Evolutionary conservation across 2,797 vertebrate genomes (phyloP).

Genomic region (Rhynchonycteris naso): DNA sequence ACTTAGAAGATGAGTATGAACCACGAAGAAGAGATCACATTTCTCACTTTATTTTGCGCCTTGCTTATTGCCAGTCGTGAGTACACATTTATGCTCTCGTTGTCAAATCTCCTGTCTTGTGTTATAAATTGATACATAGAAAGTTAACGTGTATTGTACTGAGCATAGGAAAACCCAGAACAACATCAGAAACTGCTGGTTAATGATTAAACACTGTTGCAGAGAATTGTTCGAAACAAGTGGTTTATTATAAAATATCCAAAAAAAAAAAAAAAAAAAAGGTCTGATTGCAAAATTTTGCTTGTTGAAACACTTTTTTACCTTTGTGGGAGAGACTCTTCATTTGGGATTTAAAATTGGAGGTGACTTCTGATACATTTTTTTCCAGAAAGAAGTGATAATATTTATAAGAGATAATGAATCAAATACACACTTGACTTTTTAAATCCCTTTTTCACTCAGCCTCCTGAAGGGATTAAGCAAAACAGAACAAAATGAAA

Average conservation of each 20-base stretch:
- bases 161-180: not conserved
- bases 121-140: not conserved
- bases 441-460: no score
- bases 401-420: constrained; percentile 39
- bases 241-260: constrained; percentile 5
- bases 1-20: constrained; percentile 88
- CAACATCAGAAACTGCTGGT: not conserved
- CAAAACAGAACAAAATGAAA: no score
- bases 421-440: not conserved
- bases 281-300: constrained; percentile 19
- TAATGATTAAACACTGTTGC: not conserved
- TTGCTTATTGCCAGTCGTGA: constrained; percentile 99
- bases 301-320: not conserved
- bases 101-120: not conserved
- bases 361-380: not conserved
- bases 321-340: not conserved
- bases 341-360: constrained; percentile 48
- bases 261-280: not conserved
- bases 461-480: no score
- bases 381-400: not conserved
- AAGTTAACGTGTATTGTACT: not conserved
- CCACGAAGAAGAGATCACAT: constrained; percentile 91
- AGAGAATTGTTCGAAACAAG: not conserved
- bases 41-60: constrained; percentile 97
- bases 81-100: constrained; percentile 71